Evolutionary conservation across 2,888 invertebrate genomes (phyloP).

Genomic region (Hirtodrosophila confusa): DNA sequence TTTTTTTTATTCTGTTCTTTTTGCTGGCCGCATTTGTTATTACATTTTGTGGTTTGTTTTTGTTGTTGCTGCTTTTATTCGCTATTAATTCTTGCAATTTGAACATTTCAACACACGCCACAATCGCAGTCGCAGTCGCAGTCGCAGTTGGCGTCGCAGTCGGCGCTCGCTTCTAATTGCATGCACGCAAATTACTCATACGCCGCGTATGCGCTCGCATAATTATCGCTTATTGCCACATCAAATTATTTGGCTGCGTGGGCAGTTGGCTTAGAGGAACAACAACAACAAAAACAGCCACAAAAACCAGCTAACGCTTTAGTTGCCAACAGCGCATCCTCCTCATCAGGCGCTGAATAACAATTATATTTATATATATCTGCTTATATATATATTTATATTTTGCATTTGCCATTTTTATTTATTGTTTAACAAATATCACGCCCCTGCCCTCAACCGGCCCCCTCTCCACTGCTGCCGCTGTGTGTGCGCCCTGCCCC

Average conservation of each 20-base stretch:
- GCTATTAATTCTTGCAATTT: slow-evolving; percentile 71
- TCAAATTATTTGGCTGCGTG: slow-evolving; percentile 44
- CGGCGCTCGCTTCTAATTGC: slow-evolving; percentile 70
- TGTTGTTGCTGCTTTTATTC: slow-evolving; percentile 29
- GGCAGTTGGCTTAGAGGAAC: slow-evolving; percentile 18
- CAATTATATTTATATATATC: slow-evolving; percentile 51
- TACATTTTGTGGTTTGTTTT: slow-evolving; percentile 59
- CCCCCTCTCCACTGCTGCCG: neutral
- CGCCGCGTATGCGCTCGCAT: slow-evolving; percentile 69
- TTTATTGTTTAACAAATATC: slow-evolving; percentile 71
- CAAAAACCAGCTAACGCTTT: slow-evolving; percentile 30
- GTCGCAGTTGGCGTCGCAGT: slow-evolving; percentile 15
- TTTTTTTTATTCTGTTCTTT: slow-evolving; percentile 21
- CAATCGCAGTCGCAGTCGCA: slow-evolving; percentile 28
- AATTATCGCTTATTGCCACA: slow-evolving; percentile 67
- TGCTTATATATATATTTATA: slow-evolving; percentile 8
- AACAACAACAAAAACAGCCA: slow-evolving; percentile 8
- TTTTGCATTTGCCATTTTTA: slow-evolving; percentile 50
- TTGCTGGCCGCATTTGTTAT: slow-evolving; percentile 70
- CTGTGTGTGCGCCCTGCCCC: slow-evolving; percentile 46
- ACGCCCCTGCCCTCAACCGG: slow-evolving; percentile 5
- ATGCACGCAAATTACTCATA: slow-evolving; percentile 70
- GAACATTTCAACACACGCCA: slow-evolving; percentile 68
- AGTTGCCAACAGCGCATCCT: slow-evolving; percentile 67
- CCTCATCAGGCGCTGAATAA: slow-evolving; percentile 62